Percentiles rank a stretch among this genome's conserved stretches.
Evolutionary conservation across 92 coral and sea anemone species (phyloP).

Genomic region (Epizoanthus scotinus): DNA sequence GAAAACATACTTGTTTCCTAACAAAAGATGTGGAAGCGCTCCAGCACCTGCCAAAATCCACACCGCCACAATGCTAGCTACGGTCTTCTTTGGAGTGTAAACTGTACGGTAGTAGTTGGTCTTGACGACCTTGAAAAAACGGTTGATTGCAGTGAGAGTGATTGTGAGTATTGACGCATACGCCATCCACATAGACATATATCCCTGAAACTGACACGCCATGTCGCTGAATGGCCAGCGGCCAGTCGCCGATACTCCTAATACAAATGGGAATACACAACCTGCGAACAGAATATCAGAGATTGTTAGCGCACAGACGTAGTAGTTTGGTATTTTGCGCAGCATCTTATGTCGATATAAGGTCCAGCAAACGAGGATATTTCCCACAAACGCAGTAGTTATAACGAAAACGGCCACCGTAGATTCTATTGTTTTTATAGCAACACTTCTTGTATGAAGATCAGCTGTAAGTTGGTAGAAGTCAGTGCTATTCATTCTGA

Average conservation of each 20-base stretch:
- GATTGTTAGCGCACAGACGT: conserved; percentile 22
- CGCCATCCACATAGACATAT: conserved; percentile 41
- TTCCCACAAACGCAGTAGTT: conserved; percentile 17
- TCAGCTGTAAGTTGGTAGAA: neutral
- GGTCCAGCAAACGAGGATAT: conserved; percentile 35
- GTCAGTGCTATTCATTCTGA: conserved; percentile 18
- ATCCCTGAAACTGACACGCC: conserved; percentile 29
- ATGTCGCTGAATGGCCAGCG: conserved; percentile 30
- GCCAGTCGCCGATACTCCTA: conserved; percentile 27
- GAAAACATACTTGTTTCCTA: conserved; percentile 21
- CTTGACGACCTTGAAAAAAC: conserved; percentile 33
- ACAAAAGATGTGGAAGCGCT: conserved; percentile 18
- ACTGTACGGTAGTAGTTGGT: conserved; percentile 4
- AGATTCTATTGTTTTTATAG: neutral
- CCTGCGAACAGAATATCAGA: conserved; percentile 16
- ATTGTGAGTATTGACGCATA: conserved; percentile 35
- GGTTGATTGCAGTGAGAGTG: conserved; percentile 33
- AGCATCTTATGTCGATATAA: conserved; percentile 19
- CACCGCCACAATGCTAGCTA: conserved; percentile 25
- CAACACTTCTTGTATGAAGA: conserved; percentile 18
- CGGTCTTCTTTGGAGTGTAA: conserved; percentile 23
- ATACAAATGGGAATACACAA: conserved; percentile 22
- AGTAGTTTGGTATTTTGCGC: conserved; percentile 28
- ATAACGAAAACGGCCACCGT: neutral
- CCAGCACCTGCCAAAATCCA: conserved; percentile 22